These are phyloP conservation scores for Pollenia angustigena DNA, from an alignment of 2,888 invertebrate species.

Conservation along the genomic window DNA sequence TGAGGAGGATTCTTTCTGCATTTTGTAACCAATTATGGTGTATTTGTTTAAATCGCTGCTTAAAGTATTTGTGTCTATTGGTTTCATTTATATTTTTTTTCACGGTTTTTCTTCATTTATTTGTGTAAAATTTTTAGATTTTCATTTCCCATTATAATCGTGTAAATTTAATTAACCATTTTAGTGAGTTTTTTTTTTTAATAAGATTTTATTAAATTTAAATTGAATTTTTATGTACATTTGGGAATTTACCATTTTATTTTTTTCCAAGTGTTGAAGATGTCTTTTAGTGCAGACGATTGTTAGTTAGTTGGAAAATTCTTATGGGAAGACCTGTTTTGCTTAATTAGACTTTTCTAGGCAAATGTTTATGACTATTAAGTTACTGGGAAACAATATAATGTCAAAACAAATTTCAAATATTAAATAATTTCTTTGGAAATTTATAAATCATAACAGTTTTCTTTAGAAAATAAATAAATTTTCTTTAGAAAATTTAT, in stretches of 20 bases:
- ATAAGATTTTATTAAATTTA: conserved; percentile 59
- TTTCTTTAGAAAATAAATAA: too few relatives aligned
- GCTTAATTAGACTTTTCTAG: conserved; percentile 30
- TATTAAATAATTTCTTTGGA: too few relatives aligned
- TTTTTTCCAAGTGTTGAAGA: not conserved
- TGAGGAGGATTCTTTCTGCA: conserved; percentile 55
- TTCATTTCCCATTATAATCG: conserved; percentile 46
- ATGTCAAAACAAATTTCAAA: too few relatives aligned
- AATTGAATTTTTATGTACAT: conserved; percentile 62
- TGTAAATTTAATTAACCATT: conserved; percentile 68
- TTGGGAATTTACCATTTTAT: conserved; percentile 57
- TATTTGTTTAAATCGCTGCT: conserved; percentile 48
- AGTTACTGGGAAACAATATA: not conserved
- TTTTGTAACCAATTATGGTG: conserved; percentile 50
- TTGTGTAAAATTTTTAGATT: conserved; percentile 3
- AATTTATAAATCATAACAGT: not conserved
- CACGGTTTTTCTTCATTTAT: conserved; percentile 3
- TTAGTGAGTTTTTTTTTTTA: conserved; percentile 58
- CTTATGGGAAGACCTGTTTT: conserved; percentile 7
- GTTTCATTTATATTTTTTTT: conserved; percentile 4
- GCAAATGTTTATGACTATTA: not conserved
- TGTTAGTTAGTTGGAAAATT: conserved; percentile 5
- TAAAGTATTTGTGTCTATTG: conserved; percentile 23
- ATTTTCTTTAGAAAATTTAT: too few relatives aligned
- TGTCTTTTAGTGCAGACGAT: conserved; percentile 18